These are phyloP conservation scores for Papilio xuthus DNA, from an alignment of 1,140 invertebrate genomes.

Conservation along the genomic window DNA sequence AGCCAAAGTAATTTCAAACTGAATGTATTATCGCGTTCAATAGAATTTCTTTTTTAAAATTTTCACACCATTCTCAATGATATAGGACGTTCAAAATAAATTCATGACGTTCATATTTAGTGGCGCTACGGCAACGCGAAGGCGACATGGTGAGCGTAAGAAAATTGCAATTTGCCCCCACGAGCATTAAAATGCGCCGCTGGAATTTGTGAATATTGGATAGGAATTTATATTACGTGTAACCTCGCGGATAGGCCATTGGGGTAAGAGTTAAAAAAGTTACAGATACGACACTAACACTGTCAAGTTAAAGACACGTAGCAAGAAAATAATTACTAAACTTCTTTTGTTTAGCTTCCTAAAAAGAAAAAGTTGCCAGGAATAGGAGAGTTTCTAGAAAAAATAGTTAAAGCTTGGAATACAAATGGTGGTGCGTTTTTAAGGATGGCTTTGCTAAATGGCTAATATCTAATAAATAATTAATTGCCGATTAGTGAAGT, in stretches of 20 bases:
- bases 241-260: slow-evolving; percentile 41
- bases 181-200: slow-evolving; percentile 59
- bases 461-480: no score
- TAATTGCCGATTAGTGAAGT: no score
- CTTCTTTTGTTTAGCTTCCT: background rate
- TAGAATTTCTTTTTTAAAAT: slow-evolving; percentile 25
- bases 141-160: slow-evolving; percentile 54
- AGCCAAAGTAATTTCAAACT: background rate
- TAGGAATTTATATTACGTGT: slow-evolving; percentile 71
- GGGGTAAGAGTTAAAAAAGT: background rate
- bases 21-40: background rate
- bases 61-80: slow-evolving; percentile 21
- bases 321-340: background rate
- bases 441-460: no score
- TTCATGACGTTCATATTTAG: slow-evolving; percentile 52
- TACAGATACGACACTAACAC: background rate
- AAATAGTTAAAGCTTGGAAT: no score
- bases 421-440: no score
- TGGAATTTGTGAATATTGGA: slow-evolving; percentile 76
- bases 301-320: background rate
- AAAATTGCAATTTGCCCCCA: slow-evolving; percentile 68
- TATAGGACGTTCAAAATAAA: slow-evolving; percentile 28
- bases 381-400: no score
- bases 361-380: background rate
- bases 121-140: slow-evolving; percentile 44